Evolutionary conservation across 2,888 invertebrate species (phyloP).

Genomic region (Papilio protenor): DNA sequence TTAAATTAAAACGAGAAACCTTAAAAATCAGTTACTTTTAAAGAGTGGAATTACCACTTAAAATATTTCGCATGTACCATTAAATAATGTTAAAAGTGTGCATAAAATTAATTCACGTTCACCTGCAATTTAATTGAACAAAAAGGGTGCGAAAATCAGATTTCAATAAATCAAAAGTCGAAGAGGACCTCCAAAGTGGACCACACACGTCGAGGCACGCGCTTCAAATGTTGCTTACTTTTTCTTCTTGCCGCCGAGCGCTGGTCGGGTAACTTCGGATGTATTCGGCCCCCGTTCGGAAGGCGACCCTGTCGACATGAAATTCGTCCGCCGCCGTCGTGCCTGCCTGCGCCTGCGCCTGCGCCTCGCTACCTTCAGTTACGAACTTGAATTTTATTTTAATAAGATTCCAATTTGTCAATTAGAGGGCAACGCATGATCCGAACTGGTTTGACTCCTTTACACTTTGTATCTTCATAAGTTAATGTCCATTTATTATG

Average conservation of each 20-base stretch:
- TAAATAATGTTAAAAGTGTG: constrained; percentile 28
- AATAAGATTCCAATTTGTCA: constrained; percentile 90
- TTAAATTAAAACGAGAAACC: neutral
- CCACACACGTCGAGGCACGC: constrained; percentile 91
- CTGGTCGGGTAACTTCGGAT: constrained; percentile 72
- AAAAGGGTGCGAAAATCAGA: constrained; percentile 77
- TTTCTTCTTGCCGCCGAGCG: constrained; percentile 73
- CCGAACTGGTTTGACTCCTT: constrained; percentile 81
- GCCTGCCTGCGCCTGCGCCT: constrained; percentile 59
- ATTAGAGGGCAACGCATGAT: constrained; percentile 85
- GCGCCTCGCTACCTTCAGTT: constrained; percentile 64
- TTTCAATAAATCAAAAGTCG: constrained; percentile 78
- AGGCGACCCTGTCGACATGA: constrained; percentile 68
- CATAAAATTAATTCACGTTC: constrained; percentile 38
- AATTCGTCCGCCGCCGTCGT: constrained; percentile 36
- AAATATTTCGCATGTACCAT: constrained; percentile 1
- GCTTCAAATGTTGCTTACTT: constrained; percentile 86
- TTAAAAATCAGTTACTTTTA: neutral
- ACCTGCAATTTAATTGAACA: constrained; percentile 51
- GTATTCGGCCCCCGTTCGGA: constrained; percentile 75
- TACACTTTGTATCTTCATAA: constrained; percentile 74
- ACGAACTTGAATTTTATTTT: constrained; percentile 84
- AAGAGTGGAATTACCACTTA: neutral
- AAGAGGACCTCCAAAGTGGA: constrained; percentile 84
- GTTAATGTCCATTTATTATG: constrained; percentile 63